Base-by-base conservation (phyloP, 2,113 vertebrate species). In the Cichladusa arquata region DNA sequence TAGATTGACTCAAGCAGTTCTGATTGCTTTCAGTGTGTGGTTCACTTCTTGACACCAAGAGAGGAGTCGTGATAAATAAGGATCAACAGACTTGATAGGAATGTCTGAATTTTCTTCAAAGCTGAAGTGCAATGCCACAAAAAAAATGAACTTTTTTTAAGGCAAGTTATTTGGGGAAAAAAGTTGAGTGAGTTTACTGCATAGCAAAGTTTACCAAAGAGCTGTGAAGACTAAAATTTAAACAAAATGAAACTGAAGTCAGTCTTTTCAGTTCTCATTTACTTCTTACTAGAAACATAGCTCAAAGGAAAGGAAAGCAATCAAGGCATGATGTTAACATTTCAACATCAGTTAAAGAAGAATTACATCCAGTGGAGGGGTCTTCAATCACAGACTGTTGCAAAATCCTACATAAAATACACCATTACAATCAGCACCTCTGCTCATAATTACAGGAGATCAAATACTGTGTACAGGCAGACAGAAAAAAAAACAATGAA, bases 1-100 rank as follows among this genome's bases (percentile, higher is more conserved):
- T 93, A 90, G 82, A 94, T 58, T 95, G 95, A 87, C 84, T 96
- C 83, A 61, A 96, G 78, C 40, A 95, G 82, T 38, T 93, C 86
- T 92, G 92, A 96, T 92, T 96, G 73, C 92, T 95, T 97, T 94
- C 92, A 80, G 66, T 47, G 47, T n/a, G 90, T 54, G 72, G 77
- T 64, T 95, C 88, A 84, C 83, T 95, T 73, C 45, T 76, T 86
- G 92, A 93, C 85, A 92, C 54, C 61, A 79, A 83, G 65, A 94
- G 56, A 89, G 38, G 22, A 92, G 66, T 26, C 44, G 45, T 90
- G 85, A 95, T 96, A 95, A 93, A 87, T 78, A 97, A 92, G 47
- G 57, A 97, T 95, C 95, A 95, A 91, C 82, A 94, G 22, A 81
- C 40, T 66, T 38, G 48, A 90, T 60, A 82, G 77, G 80, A 95